These are phyloP conservation scores for Mactra quadrangularis DNA, from an alignment of 1,140 invertebrate species.

Conservation along the genomic window DNA sequence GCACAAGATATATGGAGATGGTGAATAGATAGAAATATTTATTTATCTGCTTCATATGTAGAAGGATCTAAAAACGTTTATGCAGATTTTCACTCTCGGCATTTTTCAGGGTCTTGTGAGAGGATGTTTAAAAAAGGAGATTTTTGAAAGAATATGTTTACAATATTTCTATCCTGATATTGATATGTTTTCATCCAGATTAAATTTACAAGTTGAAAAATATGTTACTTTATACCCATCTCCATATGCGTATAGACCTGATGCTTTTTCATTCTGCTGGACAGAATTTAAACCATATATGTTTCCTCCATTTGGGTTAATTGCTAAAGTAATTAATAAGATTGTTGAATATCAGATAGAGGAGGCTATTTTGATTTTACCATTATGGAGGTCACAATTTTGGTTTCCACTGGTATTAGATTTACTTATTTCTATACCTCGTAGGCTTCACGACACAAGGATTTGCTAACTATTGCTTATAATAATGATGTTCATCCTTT, in stretches of 20 bases:
- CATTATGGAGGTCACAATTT: conserved; percentile 35
- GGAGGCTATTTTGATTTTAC: conserved; percentile 43
- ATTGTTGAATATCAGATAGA: conserved; percentile 51
- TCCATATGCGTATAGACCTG: neutral
- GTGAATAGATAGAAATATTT: conserved; percentile 47
- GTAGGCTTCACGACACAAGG: conserved; percentile 30
- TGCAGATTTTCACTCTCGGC: conserved; percentile 26
- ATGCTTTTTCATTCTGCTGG: conserved; percentile 44
- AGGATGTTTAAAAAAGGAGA: conserved; percentile 21
- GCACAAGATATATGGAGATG: conserved; percentile 39
- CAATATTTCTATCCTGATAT: conserved; percentile 40
- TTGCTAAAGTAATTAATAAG: conserved; percentile 47
- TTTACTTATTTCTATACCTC: conserved; percentile 35
- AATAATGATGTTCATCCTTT: conserved; percentile 35
- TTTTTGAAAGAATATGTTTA: conserved; percentile 29
- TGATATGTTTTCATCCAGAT: conserved; percentile 17
- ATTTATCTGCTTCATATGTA: conserved; percentile 26
- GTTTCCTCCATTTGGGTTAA: conserved; percentile 14
- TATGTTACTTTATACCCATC: conserved; percentile 25
- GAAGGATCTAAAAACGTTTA: conserved; percentile 9
- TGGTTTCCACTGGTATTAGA: conserved; percentile 31
- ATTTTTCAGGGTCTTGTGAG: conserved; percentile 27
- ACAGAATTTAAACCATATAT: conserved; percentile 24
- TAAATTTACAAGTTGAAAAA: conserved; percentile 7
- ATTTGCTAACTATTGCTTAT: conserved; percentile 34